phyloP scores from a whole-genome alignment of 2,797 vertebrate genomes.

The Gobionotothen gibberifrons region DNA sequence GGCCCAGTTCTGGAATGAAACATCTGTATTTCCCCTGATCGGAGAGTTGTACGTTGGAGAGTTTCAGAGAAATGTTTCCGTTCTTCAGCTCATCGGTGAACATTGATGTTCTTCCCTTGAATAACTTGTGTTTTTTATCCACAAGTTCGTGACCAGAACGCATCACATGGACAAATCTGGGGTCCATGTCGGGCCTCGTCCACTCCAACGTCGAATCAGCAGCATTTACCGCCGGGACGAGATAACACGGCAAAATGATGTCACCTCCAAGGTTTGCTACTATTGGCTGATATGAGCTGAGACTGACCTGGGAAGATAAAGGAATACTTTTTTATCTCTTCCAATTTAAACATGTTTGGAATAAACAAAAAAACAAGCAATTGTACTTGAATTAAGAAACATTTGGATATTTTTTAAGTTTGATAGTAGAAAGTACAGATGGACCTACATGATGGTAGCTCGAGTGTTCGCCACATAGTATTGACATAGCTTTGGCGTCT shows the following conservation, averaged over 20 bases:
- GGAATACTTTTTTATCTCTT: too few relatives aligned
- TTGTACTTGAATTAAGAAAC: too few relatives aligned
- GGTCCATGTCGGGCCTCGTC: slow-evolving; percentile 14
- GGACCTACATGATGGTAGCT: too few relatives aligned
- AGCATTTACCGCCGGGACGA: slow-evolving; percentile 6
- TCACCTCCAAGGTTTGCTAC: slow-evolving; percentile 13
- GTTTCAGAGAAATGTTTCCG: slow-evolving; percentile 19
- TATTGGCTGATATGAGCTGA: slow-evolving; percentile 5
- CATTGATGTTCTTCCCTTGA: slow-evolving; percentile 43
- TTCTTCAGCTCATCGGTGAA: slow-evolving; percentile 34
- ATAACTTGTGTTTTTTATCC: slow-evolving; percentile 16
- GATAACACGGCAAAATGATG: slow-evolving; percentile 8
- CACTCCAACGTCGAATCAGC: slow-evolving; percentile 32
- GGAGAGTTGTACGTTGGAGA: slow-evolving; percentile 28
- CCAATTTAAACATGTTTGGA: too few relatives aligned
- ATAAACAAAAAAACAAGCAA: too few relatives aligned
- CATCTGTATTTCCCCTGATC: slow-evolving; percentile 68
- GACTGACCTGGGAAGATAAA: not conserved
- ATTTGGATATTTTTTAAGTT: too few relatives aligned
- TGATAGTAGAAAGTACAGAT: too few relatives aligned
- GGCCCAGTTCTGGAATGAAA: slow-evolving; percentile 14
- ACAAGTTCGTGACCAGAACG: accelerated
- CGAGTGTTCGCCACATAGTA: too few relatives aligned
- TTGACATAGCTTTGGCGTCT: too few relatives aligned
- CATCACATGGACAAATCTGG: slow-evolving; percentile 25